Conservation (phyloP, 1,140 invertebrate genomes). For the Portunus trituberculatus region DNA sequence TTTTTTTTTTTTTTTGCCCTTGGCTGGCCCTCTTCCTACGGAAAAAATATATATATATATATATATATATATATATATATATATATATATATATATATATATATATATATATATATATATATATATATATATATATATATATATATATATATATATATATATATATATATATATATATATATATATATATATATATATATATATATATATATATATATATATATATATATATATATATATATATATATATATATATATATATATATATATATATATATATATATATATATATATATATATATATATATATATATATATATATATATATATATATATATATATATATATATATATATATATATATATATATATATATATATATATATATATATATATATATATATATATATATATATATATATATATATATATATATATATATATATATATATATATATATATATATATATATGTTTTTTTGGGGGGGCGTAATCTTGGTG, state of each 20-base stretch:
- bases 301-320: slow-evolving; percentile 44
- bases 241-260: slow-evolving; percentile 45
- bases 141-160: slow-evolving; percentile 51
- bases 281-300: slow-evolving; percentile 47
- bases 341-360: slow-evolving; percentile 29
- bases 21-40: not conserved
- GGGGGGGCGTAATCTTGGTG: too few species aligned
- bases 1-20: not conserved
- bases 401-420: too few species aligned
- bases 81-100: slow-evolving; percentile 51
- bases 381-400: too few species aligned
- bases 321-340: slow-evolving; percentile 56
- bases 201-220: slow-evolving; percentile 49
- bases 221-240: slow-evolving; percentile 51
- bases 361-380: slow-evolving; percentile 39
- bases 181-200: slow-evolving; percentile 44
- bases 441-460: too few species aligned
- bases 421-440: too few species aligned
- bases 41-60: slow-evolving; percentile 40
- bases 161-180: slow-evolving; percentile 25
- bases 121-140: slow-evolving; percentile 49
- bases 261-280: slow-evolving; percentile 48
- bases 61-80: slow-evolving; percentile 44
- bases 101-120: slow-evolving; percentile 49
- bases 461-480: too few species aligned